A percentile compares a stretch with the other conserved stretches of the same genome.
These are phyloP conservation scores for Coturnix japonica DNA, from an alignment of 2,113 vertebrate species.

Conservation along the genomic window DNA sequence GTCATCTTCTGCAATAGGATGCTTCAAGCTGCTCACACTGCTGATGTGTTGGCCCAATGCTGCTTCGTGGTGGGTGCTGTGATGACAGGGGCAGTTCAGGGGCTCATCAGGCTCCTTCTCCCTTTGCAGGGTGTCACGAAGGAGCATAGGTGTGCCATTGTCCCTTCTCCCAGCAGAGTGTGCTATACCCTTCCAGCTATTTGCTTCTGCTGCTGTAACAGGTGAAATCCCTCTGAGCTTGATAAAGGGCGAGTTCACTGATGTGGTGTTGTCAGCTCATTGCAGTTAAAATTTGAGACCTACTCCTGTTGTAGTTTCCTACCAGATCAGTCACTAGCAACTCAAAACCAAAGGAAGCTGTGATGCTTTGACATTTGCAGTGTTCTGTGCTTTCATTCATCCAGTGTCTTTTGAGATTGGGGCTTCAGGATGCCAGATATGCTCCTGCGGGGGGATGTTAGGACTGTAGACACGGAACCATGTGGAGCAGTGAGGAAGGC, in stretches of 20 bases:
- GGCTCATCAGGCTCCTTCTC: neutral
- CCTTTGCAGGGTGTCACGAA: neutral
- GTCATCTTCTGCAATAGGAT: neutral
- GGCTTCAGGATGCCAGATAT: accelerated
- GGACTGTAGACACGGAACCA: accelerated
- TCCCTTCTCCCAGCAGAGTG: accelerated
- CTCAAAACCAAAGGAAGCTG: neutral
- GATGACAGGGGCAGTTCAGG: accelerated
- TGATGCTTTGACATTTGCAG: accelerated
- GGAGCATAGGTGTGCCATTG: accelerated
- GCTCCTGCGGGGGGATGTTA: accelerated
- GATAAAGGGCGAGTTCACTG: neutral
- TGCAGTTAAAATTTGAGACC: neutral
- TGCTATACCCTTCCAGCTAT: too few species aligned
- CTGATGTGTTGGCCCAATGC: neutral
- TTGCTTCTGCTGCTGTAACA: neutral
- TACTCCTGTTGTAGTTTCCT: neutral
- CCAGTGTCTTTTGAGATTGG: neutral
- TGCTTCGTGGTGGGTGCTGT: accelerated
- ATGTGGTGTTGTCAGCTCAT: accelerated
- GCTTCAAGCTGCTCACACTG: neutral
- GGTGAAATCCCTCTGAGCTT: neutral
- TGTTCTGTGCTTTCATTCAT: accelerated
- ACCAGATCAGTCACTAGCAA: neutral
- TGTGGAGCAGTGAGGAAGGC: accelerated